Conservation (phyloP, 2,797 vertebrate species). For the Clarias platycephalus region DNA sequence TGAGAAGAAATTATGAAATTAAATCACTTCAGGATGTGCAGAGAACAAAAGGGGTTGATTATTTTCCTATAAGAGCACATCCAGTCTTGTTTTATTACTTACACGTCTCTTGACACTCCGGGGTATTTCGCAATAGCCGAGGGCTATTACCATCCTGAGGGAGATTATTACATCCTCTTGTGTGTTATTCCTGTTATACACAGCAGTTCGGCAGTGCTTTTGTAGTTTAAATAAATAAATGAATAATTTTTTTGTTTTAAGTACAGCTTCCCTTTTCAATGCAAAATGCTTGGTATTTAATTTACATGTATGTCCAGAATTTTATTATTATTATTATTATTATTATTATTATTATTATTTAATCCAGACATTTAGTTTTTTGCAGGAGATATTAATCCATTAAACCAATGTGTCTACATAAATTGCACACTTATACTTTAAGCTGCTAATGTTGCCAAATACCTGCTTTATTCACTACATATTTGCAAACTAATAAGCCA, state of each 20-base stretch:
- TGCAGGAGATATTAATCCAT: neutral
- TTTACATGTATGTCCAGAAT: neutral
- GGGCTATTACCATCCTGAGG: neutral
- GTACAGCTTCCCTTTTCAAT: neutral
- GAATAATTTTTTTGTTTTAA: neutral
- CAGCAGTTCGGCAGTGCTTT: neutral
- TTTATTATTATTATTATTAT: too few species aligned
- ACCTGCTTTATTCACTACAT: neutral
- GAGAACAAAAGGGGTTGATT: neutral
- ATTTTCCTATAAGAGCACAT: neutral
- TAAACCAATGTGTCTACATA: neutral
- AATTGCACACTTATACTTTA: neutral
- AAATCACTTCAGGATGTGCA: neutral
- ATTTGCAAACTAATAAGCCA: neutral
- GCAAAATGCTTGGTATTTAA: neutral
- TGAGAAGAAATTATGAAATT: neutral
- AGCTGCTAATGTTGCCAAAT: slow-evolving; percentile 7
- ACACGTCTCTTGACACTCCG: neutral
- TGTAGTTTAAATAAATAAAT: slow-evolving; percentile 1
- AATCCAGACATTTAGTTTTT: too few species aligned
- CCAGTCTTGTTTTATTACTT: neutral
- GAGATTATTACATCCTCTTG: neutral
- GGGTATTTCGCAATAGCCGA: neutral
- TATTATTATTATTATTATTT: too few species aligned
- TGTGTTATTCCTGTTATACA: neutral